Conservation (phyloP, 2,797 vertebrate species). For the Enoplosus armatus region DNA sequence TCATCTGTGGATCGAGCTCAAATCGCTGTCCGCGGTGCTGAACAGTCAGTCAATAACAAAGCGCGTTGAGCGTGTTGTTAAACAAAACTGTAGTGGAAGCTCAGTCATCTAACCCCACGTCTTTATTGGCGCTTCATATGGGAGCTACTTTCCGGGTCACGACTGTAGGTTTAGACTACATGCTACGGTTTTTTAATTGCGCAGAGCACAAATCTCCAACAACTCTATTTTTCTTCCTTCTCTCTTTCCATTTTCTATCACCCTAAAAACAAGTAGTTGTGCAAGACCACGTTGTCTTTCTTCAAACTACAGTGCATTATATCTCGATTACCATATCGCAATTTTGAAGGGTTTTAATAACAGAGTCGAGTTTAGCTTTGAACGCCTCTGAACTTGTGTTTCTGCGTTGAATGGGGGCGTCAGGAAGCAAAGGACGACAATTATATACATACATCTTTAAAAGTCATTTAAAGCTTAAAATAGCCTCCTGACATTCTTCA, state of each 20-base stretch:
- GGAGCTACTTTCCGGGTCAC: not conserved
- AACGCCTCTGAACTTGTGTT: not conserved
- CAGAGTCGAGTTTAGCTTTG: not conserved
- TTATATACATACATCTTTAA: not conserved
- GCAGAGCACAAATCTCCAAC: too few relatives aligned
- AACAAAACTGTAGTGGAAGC: not conserved
- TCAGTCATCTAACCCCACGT: not conserved
- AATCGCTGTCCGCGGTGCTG: slow-evolving; percentile 75
- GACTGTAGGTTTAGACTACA: not conserved
- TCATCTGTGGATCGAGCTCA: slow-evolving; percentile 5
- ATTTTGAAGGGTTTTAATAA: not conserved
- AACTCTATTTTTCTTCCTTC: not conserved
- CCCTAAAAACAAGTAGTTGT: not conserved
- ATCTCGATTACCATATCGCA: not conserved
- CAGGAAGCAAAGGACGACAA: not conserved
- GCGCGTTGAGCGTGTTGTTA: not conserved
- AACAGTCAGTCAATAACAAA: slow-evolving; percentile 26
- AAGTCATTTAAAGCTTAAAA: not conserved
- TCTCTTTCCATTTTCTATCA: fast-evolving
- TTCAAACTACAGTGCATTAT: not conserved
- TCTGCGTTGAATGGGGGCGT: not conserved
- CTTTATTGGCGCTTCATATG: not conserved
- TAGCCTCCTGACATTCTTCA: not conserved
- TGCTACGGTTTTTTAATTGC: not conserved
- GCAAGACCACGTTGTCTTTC: not conserved